Evolutionary conservation across 37 sponge, comb jelly and placozoan species (phyloP), one percentile per base, ranked within the genome.

Genomic region (Halichondria panicea): DNA sequence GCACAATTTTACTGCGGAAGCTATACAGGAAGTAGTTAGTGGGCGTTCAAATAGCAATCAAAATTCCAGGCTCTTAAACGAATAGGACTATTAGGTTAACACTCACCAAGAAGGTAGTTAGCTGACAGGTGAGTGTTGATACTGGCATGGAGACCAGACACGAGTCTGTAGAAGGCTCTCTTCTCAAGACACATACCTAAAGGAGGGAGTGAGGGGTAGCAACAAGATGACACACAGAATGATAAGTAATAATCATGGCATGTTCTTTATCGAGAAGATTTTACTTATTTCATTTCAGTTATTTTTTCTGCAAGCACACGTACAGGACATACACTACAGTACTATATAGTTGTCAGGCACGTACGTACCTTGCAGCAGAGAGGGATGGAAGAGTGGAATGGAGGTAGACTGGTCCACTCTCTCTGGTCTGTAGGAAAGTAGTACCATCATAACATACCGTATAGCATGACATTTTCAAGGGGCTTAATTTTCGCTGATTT

Each of bases 131-230:
- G 99, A 19, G 91, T 82, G 56, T 84, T 95, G 72, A 98, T 95
- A 67, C 96, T 95, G 76, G 99, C 76, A 76, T 98, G 99, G 63
- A 98, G 43, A 6, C 99, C 99, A n/a, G 99, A 98, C 0, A 98
- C 75, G 19, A 89, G 44, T 0, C 99, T 78, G 31, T 82, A 98
- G 77, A 93, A 98, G 1, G 90, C 99, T 46, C 99, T 80, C 75
- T 98, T 93, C 80, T 98, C 99, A 44, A 92, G 56, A 85, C 99
- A 98, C 84, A 95, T 74, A 4, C 56, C 92, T 86, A 55, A 48
- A 67, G 57, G 44, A n/a, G n/a, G n/a, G n/a, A n/a, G n/a, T n/a
- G n/a, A n/a, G n/a, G n/a, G 70, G 35, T 9, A 34, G 30, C 28
- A 12, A 44, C 3, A 35, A 35, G 68, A 4, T 67, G 2, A 33